Evolutionary conservation across 2,797 vertebrate species (phyloP).

Genomic region (Lacerta agilis): DNA sequence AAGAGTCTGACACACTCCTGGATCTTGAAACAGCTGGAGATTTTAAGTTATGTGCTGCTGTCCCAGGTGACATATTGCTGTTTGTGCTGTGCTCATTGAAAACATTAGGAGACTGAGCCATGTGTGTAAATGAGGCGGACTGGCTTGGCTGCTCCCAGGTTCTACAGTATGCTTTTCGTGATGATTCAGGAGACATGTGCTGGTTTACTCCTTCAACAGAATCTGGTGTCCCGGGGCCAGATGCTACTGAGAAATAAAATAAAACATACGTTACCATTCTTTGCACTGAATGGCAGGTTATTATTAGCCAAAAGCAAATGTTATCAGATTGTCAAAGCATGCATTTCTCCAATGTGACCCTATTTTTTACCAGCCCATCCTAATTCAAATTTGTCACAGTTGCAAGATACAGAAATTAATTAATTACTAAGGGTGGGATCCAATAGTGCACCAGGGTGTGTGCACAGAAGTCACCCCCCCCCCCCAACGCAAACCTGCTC

Average conservation of each 20-base stretch:
- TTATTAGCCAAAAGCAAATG: not conserved
- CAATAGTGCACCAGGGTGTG: too few relatives aligned
- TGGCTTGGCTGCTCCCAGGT: slow-evolving; percentile 91
- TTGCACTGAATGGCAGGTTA: not conserved
- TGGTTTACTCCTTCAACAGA: slow-evolving; percentile 91
- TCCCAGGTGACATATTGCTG: slow-evolving; percentile 85
- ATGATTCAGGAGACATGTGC: slow-evolving; percentile 95
- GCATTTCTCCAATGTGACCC: not conserved
- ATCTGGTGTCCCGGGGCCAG: slow-evolving; percentile 95
- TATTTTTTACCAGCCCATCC: not conserved
- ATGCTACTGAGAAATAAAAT: slow-evolving; percentile 78
- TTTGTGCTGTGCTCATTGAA: slow-evolving; percentile 86
- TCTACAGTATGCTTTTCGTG: slow-evolving; percentile 93
- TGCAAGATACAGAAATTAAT: not conserved
- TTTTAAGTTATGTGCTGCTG: slow-evolving; percentile 87
- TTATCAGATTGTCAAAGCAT: not conserved
- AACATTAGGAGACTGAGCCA: slow-evolving; percentile 88
- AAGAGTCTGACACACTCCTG: slow-evolving; percentile 94
- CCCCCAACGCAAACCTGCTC: too few relatives aligned
- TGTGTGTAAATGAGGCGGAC: slow-evolving; percentile 83
- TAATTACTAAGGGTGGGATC: not conserved
- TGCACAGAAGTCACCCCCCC: too few relatives aligned
- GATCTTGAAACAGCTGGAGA: slow-evolving; percentile 91
- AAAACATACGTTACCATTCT: not conserved
- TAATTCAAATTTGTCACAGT: not conserved